A percentile compares a stretch with the other conserved stretches of the same genome.
Evolutionary conservation across 30 jellyfish, hydroid and myxozoan genomes (phyloP).

Genomic region (Hydractinia echinata): DNA sequence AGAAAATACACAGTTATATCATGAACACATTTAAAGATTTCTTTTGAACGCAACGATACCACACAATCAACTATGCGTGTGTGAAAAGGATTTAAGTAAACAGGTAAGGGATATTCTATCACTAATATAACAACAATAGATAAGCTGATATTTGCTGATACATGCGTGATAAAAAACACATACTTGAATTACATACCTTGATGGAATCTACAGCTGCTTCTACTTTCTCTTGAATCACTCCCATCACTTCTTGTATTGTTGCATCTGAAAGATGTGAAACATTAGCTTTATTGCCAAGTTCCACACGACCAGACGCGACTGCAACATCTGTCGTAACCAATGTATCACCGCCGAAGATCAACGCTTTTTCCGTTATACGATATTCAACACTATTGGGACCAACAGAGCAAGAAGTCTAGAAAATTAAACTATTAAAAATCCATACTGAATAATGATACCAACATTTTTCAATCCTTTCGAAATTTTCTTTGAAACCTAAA

Average conservation of each 20-base stretch:
- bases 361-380: conserved; percentile 34
- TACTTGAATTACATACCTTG: conserved; percentile 24
- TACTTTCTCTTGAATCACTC: conserved; percentile 11
- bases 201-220: conserved; percentile 53
- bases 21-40: too few species aligned
- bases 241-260: conserved; percentile 19
- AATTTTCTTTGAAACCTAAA: too few species aligned
- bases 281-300: conserved; percentile 28
- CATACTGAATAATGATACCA: too few species aligned
- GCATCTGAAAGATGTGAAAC: conserved; percentile 14
- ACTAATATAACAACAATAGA: background rate
- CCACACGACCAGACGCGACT: conserved; percentile 43
- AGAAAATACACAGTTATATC: too few species aligned
- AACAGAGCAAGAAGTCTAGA: background rate
- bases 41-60: too few species aligned
- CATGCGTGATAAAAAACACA: background rate
- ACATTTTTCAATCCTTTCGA: too few species aligned
- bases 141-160: background rate
- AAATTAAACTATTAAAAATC: too few species aligned
- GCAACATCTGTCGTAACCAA: conserved; percentile 57
- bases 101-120: too few species aligned
- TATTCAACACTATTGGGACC: conserved; percentile 57
- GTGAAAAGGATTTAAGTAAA: too few species aligned
- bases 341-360: conserved; percentile 53
- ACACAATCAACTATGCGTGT: too few species aligned